These are phyloP conservation scores for Galerucella calmariensis DNA, from an alignment of 2,888 invertebrate species.

Conservation along the genomic window DNA sequence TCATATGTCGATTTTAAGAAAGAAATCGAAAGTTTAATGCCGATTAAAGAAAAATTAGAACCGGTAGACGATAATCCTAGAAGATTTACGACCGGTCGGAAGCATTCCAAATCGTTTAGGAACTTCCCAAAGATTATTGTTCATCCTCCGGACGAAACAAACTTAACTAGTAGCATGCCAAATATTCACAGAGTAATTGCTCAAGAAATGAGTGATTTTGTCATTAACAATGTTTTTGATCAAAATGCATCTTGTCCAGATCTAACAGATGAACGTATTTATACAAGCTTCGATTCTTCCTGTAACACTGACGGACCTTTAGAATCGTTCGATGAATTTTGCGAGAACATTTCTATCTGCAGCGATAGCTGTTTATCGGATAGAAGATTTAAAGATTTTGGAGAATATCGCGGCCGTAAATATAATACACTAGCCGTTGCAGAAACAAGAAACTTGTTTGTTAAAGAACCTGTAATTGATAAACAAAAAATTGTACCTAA, in stretches of 20 bases:
- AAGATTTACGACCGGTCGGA: conserved; percentile 46
- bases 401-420: conserved; percentile 40
- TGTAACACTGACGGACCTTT: conserved; percentile 37
- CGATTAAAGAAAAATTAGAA: conserved; percentile 50
- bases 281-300: conserved; percentile 24
- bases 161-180: conserved; percentile 60
- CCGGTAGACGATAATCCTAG: conserved; percentile 48
- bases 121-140: conserved; percentile 59
- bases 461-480: conserved; percentile 26
- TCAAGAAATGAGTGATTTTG: conserved; percentile 29
- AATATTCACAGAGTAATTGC: conserved; percentile 54
- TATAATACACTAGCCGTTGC: conserved; percentile 35
- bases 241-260: conserved; percentile 59
- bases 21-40: conserved; percentile 60
- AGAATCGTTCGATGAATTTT: conserved; percentile 37
- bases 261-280: conserved; percentile 51
- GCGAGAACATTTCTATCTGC: conserved; percentile 39
- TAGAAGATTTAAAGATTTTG: conserved; percentile 21
- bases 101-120: conserved; percentile 58
- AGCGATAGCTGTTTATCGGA: conserved; percentile 38
- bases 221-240: conserved; percentile 53
- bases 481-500: conserved; percentile 29
- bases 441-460: conserved; percentile 40
- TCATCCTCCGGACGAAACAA: conserved; percentile 57
- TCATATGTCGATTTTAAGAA: conserved; percentile 61